A percentile compares a stretch with the other conserved stretches of the same genome.
phyloP scores from a whole-genome alignment of 1,140 invertebrate species.

The Brachionus koreanus region DNA sequence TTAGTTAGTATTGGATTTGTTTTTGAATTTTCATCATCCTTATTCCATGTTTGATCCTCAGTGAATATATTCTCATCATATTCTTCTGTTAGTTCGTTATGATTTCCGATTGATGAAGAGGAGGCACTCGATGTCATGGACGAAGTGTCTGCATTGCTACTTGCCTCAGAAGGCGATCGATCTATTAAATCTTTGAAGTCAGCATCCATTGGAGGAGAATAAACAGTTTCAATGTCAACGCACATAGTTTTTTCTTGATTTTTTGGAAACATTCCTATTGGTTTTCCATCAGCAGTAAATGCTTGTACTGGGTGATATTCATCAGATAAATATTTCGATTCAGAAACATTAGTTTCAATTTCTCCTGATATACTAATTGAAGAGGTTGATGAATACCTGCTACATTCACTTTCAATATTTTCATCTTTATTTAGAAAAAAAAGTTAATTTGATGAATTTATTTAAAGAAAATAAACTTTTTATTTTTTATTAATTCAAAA shows the following conservation, averaged over 20 bases:
- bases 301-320: not conserved
- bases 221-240: constrained; percentile 36
- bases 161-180: not conserved
- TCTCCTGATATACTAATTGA: constrained; percentile 84
- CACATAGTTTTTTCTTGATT: constrained; percentile 32
- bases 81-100: not conserved
- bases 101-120: not conserved
- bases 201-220: constrained; percentile 29
- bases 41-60: constrained; percentile 25
- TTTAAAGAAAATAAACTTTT: too few species aligned
- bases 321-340: not conserved
- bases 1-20: not conserved
- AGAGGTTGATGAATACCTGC: constrained; percentile 89
- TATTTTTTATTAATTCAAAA: too few species aligned
- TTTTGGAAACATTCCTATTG: constrained; percentile 20
- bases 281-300: constrained; percentile 26
- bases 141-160: not conserved
- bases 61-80: constrained; percentile 3
- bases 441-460: not conserved
- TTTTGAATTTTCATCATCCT: not conserved
- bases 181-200: constrained; percentile 36
- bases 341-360: constrained; percentile 70
- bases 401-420: constrained; percentile 82
- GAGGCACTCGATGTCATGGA: constrained; percentile 6
- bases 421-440: constrained; percentile 67